Evolutionary conservation across 1,140 invertebrate genomes (phyloP).

Genomic region (Drosophila parabipectinata): DNA sequence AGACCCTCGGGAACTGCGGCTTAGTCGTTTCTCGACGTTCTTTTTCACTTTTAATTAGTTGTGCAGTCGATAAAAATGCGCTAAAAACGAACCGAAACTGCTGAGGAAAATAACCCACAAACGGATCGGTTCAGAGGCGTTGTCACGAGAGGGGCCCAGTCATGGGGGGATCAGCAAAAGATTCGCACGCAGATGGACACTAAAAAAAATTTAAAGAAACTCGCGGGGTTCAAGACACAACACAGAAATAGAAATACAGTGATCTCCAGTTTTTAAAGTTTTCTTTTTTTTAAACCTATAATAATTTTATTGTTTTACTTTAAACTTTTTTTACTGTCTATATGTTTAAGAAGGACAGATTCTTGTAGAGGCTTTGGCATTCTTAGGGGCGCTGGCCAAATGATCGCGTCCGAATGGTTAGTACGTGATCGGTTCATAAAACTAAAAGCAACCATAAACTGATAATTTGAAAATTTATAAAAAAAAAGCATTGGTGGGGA

Average conservation of each 20-base stretch:
- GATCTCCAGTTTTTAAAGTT: neutral
- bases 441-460: conserved; percentile 79
- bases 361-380: conserved; percentile 35
- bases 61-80: conserved; percentile 77
- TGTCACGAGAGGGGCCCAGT: conserved; percentile 8
- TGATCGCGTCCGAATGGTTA: conserved; percentile 52
- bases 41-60: conserved; percentile 75
- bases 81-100: conserved; percentile 60
- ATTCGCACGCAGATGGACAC: conserved; percentile 63
- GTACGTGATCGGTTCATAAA: conserved; percentile 82
- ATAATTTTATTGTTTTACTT: too few species aligned
- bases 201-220: neutral
- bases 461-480: conserved; percentile 81
- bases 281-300: too few species aligned
- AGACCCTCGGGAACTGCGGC: conserved; percentile 45
- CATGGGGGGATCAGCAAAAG: conserved; percentile 40
- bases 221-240: neutral
- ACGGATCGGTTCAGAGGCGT: conserved; percentile 5
- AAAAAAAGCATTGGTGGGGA: conserved; percentile 22
- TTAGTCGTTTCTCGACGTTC: conserved; percentile 39
- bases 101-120: conserved; percentile 37
- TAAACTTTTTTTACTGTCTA: neutral
- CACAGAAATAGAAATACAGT: conserved; percentile 29
- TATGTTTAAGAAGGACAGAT: conserved; percentile 22
- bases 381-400: conserved; percentile 39